Conservation (phyloP, 2,113 vertebrate genomes). For the Misgurnus anguillicaudatus region DNA sequence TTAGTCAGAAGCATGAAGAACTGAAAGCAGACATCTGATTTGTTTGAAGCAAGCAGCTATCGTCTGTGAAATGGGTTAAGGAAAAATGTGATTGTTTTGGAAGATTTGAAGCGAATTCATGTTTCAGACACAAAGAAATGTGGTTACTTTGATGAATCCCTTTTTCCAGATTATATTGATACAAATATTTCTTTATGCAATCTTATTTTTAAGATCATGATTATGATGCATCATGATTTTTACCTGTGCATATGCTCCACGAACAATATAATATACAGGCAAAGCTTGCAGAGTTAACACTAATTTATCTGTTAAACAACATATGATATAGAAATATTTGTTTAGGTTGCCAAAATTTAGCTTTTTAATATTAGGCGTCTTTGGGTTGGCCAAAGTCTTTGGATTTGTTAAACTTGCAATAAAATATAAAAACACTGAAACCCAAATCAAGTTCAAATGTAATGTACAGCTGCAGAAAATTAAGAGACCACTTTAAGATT, state of each 20-base stretch:
- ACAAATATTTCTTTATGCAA: too few species aligned
- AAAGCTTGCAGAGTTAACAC: too few species aligned
- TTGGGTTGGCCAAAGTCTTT: background rate
- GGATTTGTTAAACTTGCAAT: background rate
- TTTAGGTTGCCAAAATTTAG: background rate
- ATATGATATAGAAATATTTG: too few species aligned
- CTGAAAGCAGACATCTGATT: conserved; percentile 37
- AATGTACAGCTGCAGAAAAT: too few species aligned
- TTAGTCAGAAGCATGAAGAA: conserved; percentile 40
- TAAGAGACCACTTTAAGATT: too few species aligned
- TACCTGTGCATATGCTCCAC: background rate
- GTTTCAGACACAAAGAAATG: background rate
- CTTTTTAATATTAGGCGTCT: background rate
- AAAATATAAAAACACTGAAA: too few species aligned
- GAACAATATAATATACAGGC: too few species aligned
- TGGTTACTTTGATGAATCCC: too few species aligned
- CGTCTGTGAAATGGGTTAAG: conserved; percentile 45
- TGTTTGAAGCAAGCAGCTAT: conserved; percentile 22
- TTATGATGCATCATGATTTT: background rate
- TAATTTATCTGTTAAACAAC: too few species aligned
- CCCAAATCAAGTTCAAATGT: too few species aligned
- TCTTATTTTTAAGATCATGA: too few species aligned
- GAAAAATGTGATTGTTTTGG: conserved; percentile 2
- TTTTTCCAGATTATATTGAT: too few species aligned
- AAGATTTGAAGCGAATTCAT: background rate